Evolutionary conservation across 1,140 invertebrate species (phyloP), one percentile per base, ranked within the genome.

Genomic region (Pseudomyrmex concolor): DNA sequence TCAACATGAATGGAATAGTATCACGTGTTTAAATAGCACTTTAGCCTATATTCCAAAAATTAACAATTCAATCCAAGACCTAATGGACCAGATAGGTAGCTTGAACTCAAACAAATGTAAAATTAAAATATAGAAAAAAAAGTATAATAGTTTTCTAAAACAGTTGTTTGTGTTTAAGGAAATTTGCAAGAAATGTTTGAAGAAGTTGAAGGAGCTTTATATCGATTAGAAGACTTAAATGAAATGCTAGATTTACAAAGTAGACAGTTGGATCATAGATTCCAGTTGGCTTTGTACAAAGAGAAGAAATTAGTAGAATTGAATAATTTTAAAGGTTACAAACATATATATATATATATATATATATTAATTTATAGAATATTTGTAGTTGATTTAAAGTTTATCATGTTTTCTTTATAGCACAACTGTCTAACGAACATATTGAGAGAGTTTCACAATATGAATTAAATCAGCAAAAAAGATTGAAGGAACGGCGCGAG

Each of bases 201-300:
- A 70, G 95, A 95, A 84, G 95, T 96, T 2, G 96, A 97, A 92
- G 93, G 92, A 72, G 94, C 95, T 17, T 89, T 97, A 25, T 90
- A 96, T 66, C 91, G 95, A 70, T 92, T 97, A 22, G 95, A 97
- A 91, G 95, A 96, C 90, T 86, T 96, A 48, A 95, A 96, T 84
- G 96, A 97, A 88, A 95, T 95, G 81, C 93, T 96, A 64, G 96
- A 96, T 86, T 92, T 96, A 51, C 94, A 96, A 89, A 95, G 94
- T 88, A 95, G 94, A 86, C 95, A 96, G 88, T 85, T 95, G 57
- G 95, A 96, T 87, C 96, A 97, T 87, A 92, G 95, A 86, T 95
- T 95, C 90, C 96, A 96, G 76, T 93, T 97, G 63, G 95, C 95
- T 81, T 92, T 95, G 34, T 96, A 97, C 87, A 95, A 95, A 91